Evolutionary conservation across 2,113 vertebrate genomes (phyloP).

Genomic region (Zapus hudsonius): DNA sequence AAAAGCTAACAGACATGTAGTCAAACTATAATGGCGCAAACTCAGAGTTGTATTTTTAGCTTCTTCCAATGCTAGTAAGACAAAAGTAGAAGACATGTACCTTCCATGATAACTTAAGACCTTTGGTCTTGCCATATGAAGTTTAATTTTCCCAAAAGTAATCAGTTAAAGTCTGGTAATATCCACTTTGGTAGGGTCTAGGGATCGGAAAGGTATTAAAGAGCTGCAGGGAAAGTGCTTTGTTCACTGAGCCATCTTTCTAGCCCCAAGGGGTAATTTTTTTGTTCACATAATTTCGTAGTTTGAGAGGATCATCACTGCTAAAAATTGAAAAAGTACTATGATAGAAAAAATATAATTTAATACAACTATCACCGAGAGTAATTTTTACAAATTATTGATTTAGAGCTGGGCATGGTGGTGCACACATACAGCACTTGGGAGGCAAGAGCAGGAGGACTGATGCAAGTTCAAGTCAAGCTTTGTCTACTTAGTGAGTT

Average conservation of each 20-base stretch:
- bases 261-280: background rate
- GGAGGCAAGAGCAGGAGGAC: no score
- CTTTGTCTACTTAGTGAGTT: no score
- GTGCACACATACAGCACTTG: no score
- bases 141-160: conserved; percentile 83
- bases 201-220: no score
- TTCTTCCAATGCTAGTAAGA: conserved; percentile 60
- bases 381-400: conserved; percentile 30
- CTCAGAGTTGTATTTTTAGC: conserved; percentile 41
- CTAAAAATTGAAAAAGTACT: conserved; percentile 4
- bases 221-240: no score
- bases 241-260: no score
- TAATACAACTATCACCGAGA: background rate
- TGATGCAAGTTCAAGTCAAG: no score
- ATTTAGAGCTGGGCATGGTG: no score
- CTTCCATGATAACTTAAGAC: conserved; percentile 77
- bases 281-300: conserved; percentile 24
- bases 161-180: conserved; percentile 77
- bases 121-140: conserved; percentile 71
- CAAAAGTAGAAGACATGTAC: conserved; percentile 73
- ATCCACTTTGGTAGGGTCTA: conserved; percentile 24
- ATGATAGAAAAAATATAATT: background rate
- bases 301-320: conserved; percentile 9
- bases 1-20: background rate
- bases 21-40: conserved; percentile 36